These are phyloP conservation scores for Oopsacas minuta DNA, from an alignment of 37 sponge, comb jelly and placozoan species.

Conservation along the genomic window DNA sequence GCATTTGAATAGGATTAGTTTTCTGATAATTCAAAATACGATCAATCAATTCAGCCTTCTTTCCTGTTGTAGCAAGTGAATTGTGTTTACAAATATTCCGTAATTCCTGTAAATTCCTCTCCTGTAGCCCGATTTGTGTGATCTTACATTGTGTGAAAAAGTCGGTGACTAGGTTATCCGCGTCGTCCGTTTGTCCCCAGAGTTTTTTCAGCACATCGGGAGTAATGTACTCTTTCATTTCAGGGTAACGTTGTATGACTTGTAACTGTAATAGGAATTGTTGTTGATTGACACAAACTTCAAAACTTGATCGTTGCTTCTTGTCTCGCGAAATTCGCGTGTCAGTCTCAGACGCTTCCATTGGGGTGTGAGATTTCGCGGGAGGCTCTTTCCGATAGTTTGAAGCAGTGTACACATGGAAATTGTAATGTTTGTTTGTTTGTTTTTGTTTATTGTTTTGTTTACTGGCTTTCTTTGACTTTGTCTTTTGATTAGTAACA, in stretches of 20 bases:
- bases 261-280: not conserved
- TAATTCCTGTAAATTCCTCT: not conserved
- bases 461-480: not conserved
- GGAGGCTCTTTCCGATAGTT: not conserved
- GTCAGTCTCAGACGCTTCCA: not conserved
- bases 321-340: not conserved
- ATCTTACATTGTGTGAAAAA: not conserved
- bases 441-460: not conserved
- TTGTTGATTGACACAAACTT: constrained; percentile 17
- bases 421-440: not conserved
- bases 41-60: not conserved
- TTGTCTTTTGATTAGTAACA: not conserved
- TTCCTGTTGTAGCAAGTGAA: not conserved
- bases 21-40: not conserved
- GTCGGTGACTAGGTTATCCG: not conserved
- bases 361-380: not conserved
- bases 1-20: not conserved
- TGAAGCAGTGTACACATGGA: not conserved
- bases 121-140: not conserved
- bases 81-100: constrained; percentile 6
- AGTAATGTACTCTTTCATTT: not conserved
- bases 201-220: not conserved
- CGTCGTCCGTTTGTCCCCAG: not conserved
- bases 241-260: not conserved
- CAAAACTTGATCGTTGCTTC: not conserved